phyloP scores from a whole-genome alignment of 2,888 invertebrate species.

The Actias luna region DNA sequence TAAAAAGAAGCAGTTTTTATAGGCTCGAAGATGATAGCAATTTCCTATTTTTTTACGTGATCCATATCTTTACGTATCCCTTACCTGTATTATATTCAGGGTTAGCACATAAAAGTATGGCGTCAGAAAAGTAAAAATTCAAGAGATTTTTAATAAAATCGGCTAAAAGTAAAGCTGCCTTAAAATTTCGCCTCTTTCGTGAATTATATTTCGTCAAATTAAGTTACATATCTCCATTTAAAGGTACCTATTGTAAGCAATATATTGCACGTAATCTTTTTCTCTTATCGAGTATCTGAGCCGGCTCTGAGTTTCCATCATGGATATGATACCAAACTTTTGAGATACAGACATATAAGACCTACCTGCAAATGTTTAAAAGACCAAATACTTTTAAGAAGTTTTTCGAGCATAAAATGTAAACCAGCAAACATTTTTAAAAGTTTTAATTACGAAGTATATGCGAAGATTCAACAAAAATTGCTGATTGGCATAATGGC shows the following conservation, averaged over 20 bases:
- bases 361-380: neutral
- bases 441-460: neutral
- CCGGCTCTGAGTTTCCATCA: neutral
- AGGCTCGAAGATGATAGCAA: constrained; percentile 7
- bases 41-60: constrained; percentile 4
- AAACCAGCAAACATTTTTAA: too few species aligned
- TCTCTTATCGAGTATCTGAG: neutral
- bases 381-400: neutral
- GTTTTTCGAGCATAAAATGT: neutral
- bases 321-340: neutral
- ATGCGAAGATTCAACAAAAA: neutral
- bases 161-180: neutral
- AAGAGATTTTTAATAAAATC: neutral
- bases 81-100: neutral
- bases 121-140: neutral
- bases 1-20: constrained; percentile 8
- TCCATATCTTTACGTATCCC: constrained; percentile 10
- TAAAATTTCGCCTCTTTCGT: neutral
- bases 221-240: neutral
- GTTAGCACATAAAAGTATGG: neutral
- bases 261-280: neutral
- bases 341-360: neutral
- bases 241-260: neutral
- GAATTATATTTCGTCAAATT: neutral
- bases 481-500: neutral